Conservation (phyloP, 2,113 vertebrate genomes). For the Psettodes erumei region DNA sequence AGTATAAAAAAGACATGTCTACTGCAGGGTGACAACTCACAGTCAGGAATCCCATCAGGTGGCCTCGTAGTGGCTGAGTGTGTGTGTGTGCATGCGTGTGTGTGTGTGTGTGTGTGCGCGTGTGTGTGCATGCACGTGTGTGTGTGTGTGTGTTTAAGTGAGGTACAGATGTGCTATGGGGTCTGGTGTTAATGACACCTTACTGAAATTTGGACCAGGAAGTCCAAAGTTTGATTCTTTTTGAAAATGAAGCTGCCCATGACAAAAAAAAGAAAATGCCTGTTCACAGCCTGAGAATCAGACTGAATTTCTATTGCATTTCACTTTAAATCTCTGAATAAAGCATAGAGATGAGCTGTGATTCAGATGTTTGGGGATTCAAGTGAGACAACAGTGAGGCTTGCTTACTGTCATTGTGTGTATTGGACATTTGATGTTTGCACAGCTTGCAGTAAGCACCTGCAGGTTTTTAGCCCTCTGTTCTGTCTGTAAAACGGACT, state of each 20-base stretch:
- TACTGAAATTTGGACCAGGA: background rate
- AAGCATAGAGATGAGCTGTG: background rate
- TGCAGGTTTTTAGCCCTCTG: background rate
- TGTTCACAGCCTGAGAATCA: background rate
- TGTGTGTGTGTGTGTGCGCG: no score
- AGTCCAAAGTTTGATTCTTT: background rate
- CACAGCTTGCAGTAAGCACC: background rate
- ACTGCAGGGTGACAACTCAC: conserved; percentile 61
- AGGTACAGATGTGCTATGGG: conserved; percentile 38
- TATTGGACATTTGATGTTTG: background rate
- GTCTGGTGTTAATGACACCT: conserved; percentile 54
- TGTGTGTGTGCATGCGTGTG: conserved; percentile 27
- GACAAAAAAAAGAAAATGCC: background rate
- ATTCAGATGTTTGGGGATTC: conserved; percentile 6
- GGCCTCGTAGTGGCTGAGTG: conserved; percentile 26
- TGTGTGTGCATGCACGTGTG: no score
- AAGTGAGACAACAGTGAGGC: background rate
- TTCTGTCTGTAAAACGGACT: background rate
- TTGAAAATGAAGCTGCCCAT: background rate
- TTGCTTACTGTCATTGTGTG: background rate
- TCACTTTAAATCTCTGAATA: background rate
- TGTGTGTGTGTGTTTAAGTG: conserved; percentile 22
- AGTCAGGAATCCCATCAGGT: conserved; percentile 55
- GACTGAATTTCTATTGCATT: background rate
- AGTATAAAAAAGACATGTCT: conserved; percentile 57